A percentile compares a stretch with the other conserved stretches of the same genome.
These are phyloP conservation scores for Clamator glandarius DNA, from an alignment of 2,797 vertebrate species.

Conservation along the genomic window DNA sequence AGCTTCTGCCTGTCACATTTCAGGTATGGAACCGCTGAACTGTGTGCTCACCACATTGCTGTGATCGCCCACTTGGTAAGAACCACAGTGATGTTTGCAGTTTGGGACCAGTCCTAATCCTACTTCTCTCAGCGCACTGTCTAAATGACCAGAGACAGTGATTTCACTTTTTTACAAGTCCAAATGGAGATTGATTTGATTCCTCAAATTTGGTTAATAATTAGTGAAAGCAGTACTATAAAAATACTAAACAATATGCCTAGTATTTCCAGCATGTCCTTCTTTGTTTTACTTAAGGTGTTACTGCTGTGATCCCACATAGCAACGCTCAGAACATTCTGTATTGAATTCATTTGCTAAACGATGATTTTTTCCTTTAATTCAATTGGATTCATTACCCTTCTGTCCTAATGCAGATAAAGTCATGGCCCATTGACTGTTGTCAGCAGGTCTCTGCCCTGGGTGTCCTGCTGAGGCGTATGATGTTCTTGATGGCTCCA, in stretches of 20 bases:
- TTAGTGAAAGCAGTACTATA: background rate
- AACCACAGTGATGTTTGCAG: background rate
- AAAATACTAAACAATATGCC: background rate
- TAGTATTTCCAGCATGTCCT: background rate
- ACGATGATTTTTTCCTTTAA: background rate
- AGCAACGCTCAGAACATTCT: background rate
- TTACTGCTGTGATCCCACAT: background rate
- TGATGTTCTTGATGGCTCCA: conserved; percentile 91
- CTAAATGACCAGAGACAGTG: background rate
- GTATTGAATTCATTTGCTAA: background rate
- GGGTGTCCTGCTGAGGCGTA: conserved; percentile 85
- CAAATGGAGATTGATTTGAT: background rate
- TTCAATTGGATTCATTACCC: background rate
- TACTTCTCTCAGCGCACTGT: background rate
- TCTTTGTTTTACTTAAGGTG: background rate
- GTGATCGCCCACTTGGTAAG: conserved; percentile 91
- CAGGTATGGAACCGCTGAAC: conserved; percentile 92
- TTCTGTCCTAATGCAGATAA: conserved; percentile 79
- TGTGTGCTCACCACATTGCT: conserved; percentile 90
- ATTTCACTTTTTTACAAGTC: background rate
- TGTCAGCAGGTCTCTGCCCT: conserved; percentile 82
- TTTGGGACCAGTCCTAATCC: background rate
- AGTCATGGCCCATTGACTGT: conserved; percentile 79
- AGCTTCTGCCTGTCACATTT: background rate
- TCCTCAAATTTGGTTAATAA: background rate